Conservation (phyloP, 2,888 invertebrate species). For the Pseudococcus longispinus region DNA sequence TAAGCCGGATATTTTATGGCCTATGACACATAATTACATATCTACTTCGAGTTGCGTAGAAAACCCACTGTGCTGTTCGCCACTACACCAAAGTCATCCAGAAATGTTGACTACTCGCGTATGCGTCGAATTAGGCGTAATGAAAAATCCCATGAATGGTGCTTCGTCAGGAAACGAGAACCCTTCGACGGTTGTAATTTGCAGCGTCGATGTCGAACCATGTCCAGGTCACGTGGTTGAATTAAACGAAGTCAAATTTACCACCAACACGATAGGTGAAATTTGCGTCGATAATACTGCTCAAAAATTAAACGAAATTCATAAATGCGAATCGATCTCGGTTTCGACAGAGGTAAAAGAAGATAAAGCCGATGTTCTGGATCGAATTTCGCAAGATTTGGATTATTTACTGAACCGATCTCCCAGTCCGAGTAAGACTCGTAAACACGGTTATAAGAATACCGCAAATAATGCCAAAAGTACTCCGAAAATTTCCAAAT, state of each 20-base stretch:
- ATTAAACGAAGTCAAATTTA: conserved; percentile 59
- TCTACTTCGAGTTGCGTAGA: conserved; percentile 12
- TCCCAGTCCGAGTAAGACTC: conserved; percentile 35
- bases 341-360: neutral
- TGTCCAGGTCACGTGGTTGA: conserved; percentile 59
- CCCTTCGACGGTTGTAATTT: conserved; percentile 61
- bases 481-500: neutral
- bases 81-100: conserved; percentile 61
- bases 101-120: conserved; percentile 66
- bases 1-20: conserved; percentile 47
- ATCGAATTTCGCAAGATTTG: conserved; percentile 81
- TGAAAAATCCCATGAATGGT: conserved; percentile 34
- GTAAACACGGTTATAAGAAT: neutral
- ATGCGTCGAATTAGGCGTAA: conserved; percentile 66
- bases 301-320: conserved; percentile 14
- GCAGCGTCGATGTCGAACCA: conserved; percentile 62
- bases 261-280: conserved; percentile 61
- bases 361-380: conserved; percentile 67
- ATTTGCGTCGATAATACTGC: conserved; percentile 13
- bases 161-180: conserved; percentile 56
- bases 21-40: conserved; percentile 48
- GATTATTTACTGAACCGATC: conserved; percentile 78
- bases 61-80: neutral
- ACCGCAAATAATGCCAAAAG: neutral
- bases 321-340: neutral